phyloP scores from a whole-genome alignment of 2,888 invertebrate genomes.

The Gari tellinella region DNA sequence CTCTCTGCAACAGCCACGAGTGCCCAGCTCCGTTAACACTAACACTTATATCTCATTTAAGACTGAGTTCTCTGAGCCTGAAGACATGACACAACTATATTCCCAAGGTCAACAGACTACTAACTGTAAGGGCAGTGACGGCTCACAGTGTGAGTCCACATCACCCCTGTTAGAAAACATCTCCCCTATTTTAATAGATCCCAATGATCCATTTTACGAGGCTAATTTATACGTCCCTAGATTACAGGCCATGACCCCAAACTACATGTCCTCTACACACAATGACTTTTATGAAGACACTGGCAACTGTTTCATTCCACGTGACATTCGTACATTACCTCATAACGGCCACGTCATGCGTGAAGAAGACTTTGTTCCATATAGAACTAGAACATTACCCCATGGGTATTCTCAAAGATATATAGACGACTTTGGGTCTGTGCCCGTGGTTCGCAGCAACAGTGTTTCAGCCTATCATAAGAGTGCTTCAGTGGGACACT shows the following conservation, averaged over 20 bases:
- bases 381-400: slow-evolving; percentile 50
- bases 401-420: slow-evolving; percentile 45
- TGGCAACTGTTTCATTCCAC: slow-evolving; percentile 28
- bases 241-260: slow-evolving; percentile 33
- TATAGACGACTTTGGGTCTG: slow-evolving; percentile 27
- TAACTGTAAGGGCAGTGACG: slow-evolving; percentile 65
- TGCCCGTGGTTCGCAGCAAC: slow-evolving; percentile 35
- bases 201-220: slow-evolving; percentile 63
- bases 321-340: slow-evolving; percentile 36
- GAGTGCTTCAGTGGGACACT: slow-evolving; percentile 77
- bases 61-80: slow-evolving; percentile 74
- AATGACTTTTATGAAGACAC: slow-evolving; percentile 28
- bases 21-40: slow-evolving; percentile 59
- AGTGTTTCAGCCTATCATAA: slow-evolving; percentile 51
- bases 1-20: slow-evolving; percentile 49
- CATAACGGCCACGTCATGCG: slow-evolving; percentile 37
- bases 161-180: slow-evolving; percentile 75
- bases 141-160: slow-evolving; percentile 77
- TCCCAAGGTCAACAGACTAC: slow-evolving; percentile 57
- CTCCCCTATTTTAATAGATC: slow-evolving; percentile 68
- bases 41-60: slow-evolving; percentile 81
- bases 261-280: slow-evolving; percentile 33
- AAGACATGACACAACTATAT: slow-evolving; percentile 70
- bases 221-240: slow-evolving; percentile 53
- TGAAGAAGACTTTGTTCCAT: slow-evolving; percentile 39